Evolutionary conservation across 2,797 vertebrate species (phyloP), one percentile per base, ranked within the genome.

Genomic region (Parauchenoglanis ngamensis): DNA sequence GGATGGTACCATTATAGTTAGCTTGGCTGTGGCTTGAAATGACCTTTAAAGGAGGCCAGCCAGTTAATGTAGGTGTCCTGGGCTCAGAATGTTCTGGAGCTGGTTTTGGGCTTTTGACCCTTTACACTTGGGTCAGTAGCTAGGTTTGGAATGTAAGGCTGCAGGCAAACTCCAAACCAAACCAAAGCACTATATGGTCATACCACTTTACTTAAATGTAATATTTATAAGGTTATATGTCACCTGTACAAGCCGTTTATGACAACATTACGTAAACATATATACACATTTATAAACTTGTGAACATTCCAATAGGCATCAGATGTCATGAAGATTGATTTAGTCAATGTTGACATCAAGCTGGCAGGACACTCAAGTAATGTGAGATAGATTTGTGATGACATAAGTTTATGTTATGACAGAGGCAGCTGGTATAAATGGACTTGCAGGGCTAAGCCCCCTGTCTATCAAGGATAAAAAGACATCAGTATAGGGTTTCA

Each of bases 41-140:
- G 44, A 84, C 28, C 49, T 89, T 85, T 85, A 83, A 84, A 86
- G 40, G 46, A 86, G 70, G 52, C 46, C 72, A 85, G 87, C 54
- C 44, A 83, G 25, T 80, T 78, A 86, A 88, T 80, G 59, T 65
- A 28, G 57, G 67, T 84, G 84, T 35, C 31, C 31, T 15, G 17
- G 63, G 68, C 83, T 87, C 85, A 87, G 79, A 89, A 90, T 90
- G 87, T 89, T 87, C 86, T 76, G 46, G 80, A 80, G 61, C 31
- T 83, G 61, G 72, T 68, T 89, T 88, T 83, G 86, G 46, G 54
- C 81, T 68, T 72, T 79, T 54, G 77, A 40, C 49, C 80, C 67
- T 87, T 88, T 81, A 23, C 35, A 31, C 82, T 25, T 31, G 31
- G 23, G 56, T 78, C 80, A 76, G 83, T 75, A 61, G 31, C 40